Evolutionary conservation across 2,113 vertebrate genomes (phyloP), one percentile per base, ranked within the genome.

Genomic region (Pomatorhinus ruficollis): DNA sequence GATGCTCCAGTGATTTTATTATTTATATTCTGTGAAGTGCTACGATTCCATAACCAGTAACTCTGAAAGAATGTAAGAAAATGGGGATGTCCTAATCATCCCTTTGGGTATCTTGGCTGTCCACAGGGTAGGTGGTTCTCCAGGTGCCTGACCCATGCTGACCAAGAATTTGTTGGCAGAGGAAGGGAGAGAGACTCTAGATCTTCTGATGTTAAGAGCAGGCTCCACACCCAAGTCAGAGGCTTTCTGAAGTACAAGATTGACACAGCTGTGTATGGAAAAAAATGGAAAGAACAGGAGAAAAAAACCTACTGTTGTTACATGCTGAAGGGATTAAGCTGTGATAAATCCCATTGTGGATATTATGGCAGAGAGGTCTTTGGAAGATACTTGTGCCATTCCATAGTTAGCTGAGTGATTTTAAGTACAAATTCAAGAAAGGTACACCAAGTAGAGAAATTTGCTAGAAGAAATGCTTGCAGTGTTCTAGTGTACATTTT

Each of bases 1-100:
- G 35, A 66, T 75, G 87, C 74, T 94, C 39, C 44, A 60, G 74
- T 94, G 87, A 68, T 85, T 94, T 94, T 78, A 68, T 66, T 91
- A 63, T 84, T 89, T 87, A 11, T 78, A 68, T n/a, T 25, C 39
- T n/a, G 4, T 64, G 60, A 59, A 82, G 69, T 59, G 42, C 52
- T 87, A 16, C 56, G 60, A 30, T 79, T 89, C 31, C 22, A 40
- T 61, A 78, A 39, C 87, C 49, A 87, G 59, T 75, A 75, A 31
- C 31, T 49, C 13, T 50, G 56, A 40, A 81, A 63, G 47, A 63
- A 27, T 28, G 12, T 53, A 47, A 31, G 19, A 70, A 72, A 90
- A 53, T 21, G 7, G 31, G 39, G 22, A n/a, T 64, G 5, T 30
- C 28, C 15, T 70, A 18, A 54, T 74, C 7, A 45, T 59, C 45